Conservation (phyloP, 92 coral and sea anemone genomes). For the Galaxea fascicularis region DNA sequence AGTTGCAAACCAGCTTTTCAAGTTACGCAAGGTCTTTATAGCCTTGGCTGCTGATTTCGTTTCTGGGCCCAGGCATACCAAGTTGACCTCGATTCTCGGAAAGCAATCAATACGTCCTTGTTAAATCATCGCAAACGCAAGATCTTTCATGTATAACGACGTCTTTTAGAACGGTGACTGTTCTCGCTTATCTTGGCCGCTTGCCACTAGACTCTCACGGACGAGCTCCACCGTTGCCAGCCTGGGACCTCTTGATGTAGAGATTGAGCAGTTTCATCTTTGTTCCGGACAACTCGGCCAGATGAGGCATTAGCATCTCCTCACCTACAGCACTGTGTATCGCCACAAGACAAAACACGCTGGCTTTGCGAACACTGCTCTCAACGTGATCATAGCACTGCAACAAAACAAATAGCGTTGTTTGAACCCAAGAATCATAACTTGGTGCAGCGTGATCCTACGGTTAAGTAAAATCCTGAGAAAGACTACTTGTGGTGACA, state of each 20-base stretch:
- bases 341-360: constrained; percentile 97
- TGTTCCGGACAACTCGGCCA: constrained; percentile 96
- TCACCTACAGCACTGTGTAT: constrained; percentile 91
- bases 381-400: constrained; percentile 98
- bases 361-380: constrained; percentile 98
- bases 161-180: neutral
- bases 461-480: too few relatives aligned
- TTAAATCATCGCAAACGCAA: neutral
- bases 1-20: neutral
- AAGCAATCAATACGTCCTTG: neutral
- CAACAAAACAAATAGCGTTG: neutral
- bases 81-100: neutral
- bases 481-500: too few relatives aligned
- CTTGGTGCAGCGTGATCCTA: too few relatives aligned
- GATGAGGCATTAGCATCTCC: constrained; percentile 79
- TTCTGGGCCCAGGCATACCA: constrained; percentile 10
- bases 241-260: constrained; percentile 97
- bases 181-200: neutral
- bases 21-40: neutral
- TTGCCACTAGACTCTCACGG: constrained; percentile 58
- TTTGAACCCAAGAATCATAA: neutral
- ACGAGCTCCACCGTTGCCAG: constrained; percentile 83
- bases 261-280: constrained; percentile 98
- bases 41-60: neutral
- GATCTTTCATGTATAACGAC: neutral